Percentiles rank a stretch among this genome's conserved stretches.
phyloP scores from a whole-genome alignment of 37 sponge, comb jelly and placozoan species.

The Cliona cf. orientalis region DNA sequence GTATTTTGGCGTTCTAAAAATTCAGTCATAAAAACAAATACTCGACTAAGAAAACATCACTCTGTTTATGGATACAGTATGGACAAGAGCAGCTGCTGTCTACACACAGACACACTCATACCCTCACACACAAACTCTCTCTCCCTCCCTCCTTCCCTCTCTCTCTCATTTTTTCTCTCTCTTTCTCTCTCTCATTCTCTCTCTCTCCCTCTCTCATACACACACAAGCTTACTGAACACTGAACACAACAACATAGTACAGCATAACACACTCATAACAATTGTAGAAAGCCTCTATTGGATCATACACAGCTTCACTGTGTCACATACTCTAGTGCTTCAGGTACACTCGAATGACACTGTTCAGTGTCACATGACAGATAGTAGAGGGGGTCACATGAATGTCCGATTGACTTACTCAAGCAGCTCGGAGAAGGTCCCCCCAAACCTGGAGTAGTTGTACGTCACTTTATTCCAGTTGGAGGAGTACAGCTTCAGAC shows the following conservation, averaged over 20 bases:
- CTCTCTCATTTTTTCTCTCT: background rate
- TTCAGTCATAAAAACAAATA: too few species aligned
- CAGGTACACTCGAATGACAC: background rate
- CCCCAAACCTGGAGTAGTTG: slow-evolving; percentile 42
- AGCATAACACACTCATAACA: background rate
- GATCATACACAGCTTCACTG: too few species aligned
- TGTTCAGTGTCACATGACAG: background rate
- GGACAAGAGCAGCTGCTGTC: too few species aligned
- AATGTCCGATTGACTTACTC: slow-evolving; percentile 15
- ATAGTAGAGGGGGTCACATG: background rate
- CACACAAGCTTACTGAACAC: background rate
- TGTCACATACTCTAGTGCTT: background rate
- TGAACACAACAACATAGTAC: background rate
- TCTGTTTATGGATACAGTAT: too few species aligned
- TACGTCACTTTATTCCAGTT: slow-evolving; percentile 64
- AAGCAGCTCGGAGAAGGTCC: slow-evolving; percentile 13
- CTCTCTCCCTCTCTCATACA: background rate
- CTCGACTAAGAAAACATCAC: too few species aligned
- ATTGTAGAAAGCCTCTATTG: too few species aligned
- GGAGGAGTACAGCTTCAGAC: slow-evolving; percentile 62
- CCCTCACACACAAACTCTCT: too few species aligned
- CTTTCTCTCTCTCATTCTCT: background rate
- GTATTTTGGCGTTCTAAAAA: too few species aligned
- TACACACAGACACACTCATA: too few species aligned
- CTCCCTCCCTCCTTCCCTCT: background rate